Base-by-base conservation (phyloP, 2,888 invertebrate species). In the Helobdella robusta region DNA sequence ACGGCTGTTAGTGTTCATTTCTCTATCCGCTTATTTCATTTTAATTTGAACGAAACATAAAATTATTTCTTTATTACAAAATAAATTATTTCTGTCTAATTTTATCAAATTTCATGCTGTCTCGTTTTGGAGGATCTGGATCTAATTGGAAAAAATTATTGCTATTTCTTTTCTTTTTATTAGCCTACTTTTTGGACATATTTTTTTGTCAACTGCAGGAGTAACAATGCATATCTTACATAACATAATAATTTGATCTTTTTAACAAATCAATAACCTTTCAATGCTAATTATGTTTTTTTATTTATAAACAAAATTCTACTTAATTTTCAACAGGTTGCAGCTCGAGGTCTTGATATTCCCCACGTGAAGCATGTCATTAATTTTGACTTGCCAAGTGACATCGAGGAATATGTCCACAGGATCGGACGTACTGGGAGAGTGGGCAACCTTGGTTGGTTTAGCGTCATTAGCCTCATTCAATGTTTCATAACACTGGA, bases 331-430 rank as follows among this genome's bases (percentile, higher is more conserved):
- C 25, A 20, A 20, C 58, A 72, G 71, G 78, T 78, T 60, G 97
- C 95, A 66, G 95, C 95, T 68, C 86, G 95, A 83, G 97, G 95
- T 71, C 83, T 99, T 77, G 98, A 98, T 83, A 98, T 99, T 80
- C 97, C 97, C 2, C 95, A 98, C 82, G 98, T 99, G 71, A 94
- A 92, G 77, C 97, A 98, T 83, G 98, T 99, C 73, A 97, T 99
- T 75, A 99, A 99, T 83, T 99, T 95, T 83, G 98, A 99, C 83
- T 84, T 99, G 77, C 98, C 98, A 59, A 91, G 90, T 62, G 98
- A 99, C 81, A 94, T 98, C 73, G 98, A 98, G 80, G 98, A 99
- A 81, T 99, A 99, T 81, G 98, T 98, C 68, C 98, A 98, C 83
- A 83, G 86, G 66, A 98, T 98, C 83, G 97, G 97, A 68, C 89